Base-by-base conservation (phyloP, 2,113 vertebrate species). In the Cyprinus carpio region DNA sequence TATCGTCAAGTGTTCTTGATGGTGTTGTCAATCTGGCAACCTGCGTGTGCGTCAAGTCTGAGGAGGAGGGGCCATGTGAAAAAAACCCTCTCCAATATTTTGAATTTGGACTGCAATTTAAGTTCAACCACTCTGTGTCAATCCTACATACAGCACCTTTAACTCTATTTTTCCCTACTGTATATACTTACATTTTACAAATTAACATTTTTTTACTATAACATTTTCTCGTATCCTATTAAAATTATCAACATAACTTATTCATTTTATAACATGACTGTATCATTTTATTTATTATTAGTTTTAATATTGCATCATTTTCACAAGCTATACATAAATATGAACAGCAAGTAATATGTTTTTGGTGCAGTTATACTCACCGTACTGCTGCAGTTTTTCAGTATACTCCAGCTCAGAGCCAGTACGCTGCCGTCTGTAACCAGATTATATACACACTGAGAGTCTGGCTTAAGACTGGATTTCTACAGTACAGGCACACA, bases 361-460 rank as follows among this genome's bases (percentile, higher is more conserved):
- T 34, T 34, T 34, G 34, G 72, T 49, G 43, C n/a, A 72, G 69
- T 15, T 27, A 11, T 16, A 83, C 98, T 96, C 92, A 99, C 98
- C 96, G 58, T 99, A 99, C 43, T 99, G 98, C 92, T 99, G 98
- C 87, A 99, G 94, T 84, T 99, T 99, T 93, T 99, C 98, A 0
- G 98, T 99, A 92, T 99, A 99, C 87, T 99, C 98, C 0, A 97
- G 95, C 88, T 99, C 98, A 0, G 96, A 94, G 87, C 94, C 93
- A 58, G 96, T 96, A 86, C 96, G 96, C 87, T 99, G 98, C 93
- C 97, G 99, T 95, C 98, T 99, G 91, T 92, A 91, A 93, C 92
- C 90, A 91, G 87, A 81, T 43, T 82, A 86, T 75, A 64, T 40
- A 54, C 51, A 75, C 51, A 83, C 27, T 34, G 23, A 83, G 65